Percentiles rank a stretch among this genome's conserved stretches.
These are phyloP conservation scores for Mus spretus DNA, from an alignment of 2,797 vertebrate genomes.

Conservation along the genomic window DNA sequence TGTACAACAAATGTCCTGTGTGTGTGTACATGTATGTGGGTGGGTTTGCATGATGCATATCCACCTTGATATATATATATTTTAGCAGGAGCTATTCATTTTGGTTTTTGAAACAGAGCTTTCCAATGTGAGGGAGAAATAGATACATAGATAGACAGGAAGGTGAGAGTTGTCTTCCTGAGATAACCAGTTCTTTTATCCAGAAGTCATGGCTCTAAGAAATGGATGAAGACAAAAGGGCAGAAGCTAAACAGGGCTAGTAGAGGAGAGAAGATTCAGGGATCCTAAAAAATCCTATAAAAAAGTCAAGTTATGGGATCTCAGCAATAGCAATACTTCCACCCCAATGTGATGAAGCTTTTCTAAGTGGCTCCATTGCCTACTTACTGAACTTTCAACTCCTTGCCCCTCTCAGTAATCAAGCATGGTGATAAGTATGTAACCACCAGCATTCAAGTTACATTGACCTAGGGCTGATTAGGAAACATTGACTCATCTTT, in stretches of 20 bases:
- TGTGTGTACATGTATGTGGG: neutral
- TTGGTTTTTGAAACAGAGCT: too few species aligned
- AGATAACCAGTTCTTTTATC: neutral
- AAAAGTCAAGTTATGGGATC: neutral
- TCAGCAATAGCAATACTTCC: too few species aligned
- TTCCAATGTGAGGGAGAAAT: neutral
- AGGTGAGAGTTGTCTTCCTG: neutral
- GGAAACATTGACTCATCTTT: neutral
- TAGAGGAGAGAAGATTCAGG: neutral
- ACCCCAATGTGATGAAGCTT: neutral
- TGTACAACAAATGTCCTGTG: neutral
- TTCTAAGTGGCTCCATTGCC: too few species aligned
- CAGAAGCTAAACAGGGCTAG: neutral
- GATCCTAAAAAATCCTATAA: too few species aligned
- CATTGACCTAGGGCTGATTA: neutral
- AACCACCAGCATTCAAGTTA: neutral
- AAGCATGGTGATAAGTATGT: too few species aligned
- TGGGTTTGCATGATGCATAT: neutral
- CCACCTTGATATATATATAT: neutral
- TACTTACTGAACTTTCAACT: neutral
- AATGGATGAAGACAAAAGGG: neutral
- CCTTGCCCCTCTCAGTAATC: neutral
- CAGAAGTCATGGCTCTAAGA: neutral
- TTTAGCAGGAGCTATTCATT: neutral
- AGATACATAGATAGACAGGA: too few species aligned